Evolutionary conservation across 1,140 invertebrate genomes (phyloP).

Genomic region (Parapsyche elsis): DNA sequence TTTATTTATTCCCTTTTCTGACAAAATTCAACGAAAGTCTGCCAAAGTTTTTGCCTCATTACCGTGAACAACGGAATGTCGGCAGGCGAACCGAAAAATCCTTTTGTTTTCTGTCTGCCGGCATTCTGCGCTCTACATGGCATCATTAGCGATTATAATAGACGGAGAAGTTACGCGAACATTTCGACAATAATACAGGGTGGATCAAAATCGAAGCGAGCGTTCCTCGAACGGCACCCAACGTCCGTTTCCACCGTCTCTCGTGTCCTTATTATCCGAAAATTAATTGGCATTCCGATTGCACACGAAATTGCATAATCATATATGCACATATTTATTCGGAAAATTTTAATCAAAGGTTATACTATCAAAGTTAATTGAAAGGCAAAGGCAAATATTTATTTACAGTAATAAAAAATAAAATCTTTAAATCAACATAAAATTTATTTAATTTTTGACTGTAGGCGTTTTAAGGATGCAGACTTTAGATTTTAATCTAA

Average conservation of each 20-base stretch:
- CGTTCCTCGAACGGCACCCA: too few species aligned
- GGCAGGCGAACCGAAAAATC: slow-evolving; percentile 35
- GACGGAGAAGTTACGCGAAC: slow-evolving; percentile 2
- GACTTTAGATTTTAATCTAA: not conserved
- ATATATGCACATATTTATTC: too few species aligned
- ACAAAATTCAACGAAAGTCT: slow-evolving; percentile 36
- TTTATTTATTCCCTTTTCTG: slow-evolving; percentile 23
- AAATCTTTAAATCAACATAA: slow-evolving; percentile 9
- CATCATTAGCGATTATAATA: slow-evolving; percentile 48
- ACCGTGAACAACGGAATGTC: slow-evolving; percentile 40
- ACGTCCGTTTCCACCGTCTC: too few species aligned
- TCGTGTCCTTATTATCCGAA: not conserved
- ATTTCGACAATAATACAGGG: not conserved
- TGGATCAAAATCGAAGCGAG: not conserved
- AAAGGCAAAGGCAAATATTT: too few species aligned
- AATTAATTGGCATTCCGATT: not conserved
- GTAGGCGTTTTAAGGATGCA: not conserved
- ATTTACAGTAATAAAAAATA: too few species aligned
- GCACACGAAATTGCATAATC: not conserved
- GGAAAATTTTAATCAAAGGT: too few species aligned
- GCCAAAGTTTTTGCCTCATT: slow-evolving; percentile 46
- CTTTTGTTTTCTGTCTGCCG: slow-evolving; percentile 45
- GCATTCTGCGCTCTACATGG: slow-evolving; percentile 43
- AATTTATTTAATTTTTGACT: slow-evolving; percentile 1
- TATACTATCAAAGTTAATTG: too few species aligned